These are phyloP conservation scores for Carassius carassius DNA, from an alignment of 2,113 vertebrate genomes.

Conservation along the genomic window DNA sequence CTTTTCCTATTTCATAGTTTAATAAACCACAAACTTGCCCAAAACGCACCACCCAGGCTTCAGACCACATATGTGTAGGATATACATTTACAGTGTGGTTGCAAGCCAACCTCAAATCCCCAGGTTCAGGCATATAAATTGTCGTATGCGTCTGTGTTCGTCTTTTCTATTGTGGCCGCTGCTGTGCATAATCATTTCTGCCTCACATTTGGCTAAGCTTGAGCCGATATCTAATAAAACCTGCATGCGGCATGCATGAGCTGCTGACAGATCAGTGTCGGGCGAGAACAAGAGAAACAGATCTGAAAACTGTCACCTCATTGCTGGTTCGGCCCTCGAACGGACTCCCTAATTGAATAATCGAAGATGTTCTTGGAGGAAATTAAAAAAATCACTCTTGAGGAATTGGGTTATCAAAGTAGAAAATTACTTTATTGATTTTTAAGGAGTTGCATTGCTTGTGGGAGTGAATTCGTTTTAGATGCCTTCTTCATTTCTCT, in stretches of 20 bases:
- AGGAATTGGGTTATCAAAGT: slow-evolving; percentile 72
- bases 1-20: slow-evolving; percentile 42
- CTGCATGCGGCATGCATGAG: not conserved
- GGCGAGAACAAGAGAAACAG: slow-evolving; percentile 55
- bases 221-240: slow-evolving; percentile 48
- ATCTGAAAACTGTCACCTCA: slow-evolving; percentile 65
- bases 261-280: slow-evolving; percentile 46
- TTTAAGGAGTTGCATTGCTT: slow-evolving; percentile 61
- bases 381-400: slow-evolving; percentile 72
- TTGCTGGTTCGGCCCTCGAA: slow-evolving; percentile 38
- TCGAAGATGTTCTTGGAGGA: slow-evolving; percentile 71
- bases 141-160: slow-evolving; percentile 65
- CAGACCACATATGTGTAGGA: slow-evolving; percentile 43
- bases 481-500: slow-evolving; percentile 56
- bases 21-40: slow-evolving; percentile 37
- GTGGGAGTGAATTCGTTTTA: slow-evolving; percentile 64
- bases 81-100: slow-evolving; percentile 57
- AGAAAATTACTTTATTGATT: slow-evolving; percentile 81
- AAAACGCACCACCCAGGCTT: slow-evolving; percentile 36
- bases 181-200: slow-evolving; percentile 56
- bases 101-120: slow-evolving; percentile 47
- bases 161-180: slow-evolving; percentile 44
- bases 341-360: slow-evolving; percentile 68
- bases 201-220: slow-evolving; percentile 60
- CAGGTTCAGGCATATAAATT: slow-evolving; percentile 49